A percentile compares a stretch with the other conserved stretches of the same genome.
These are phyloP conservation scores for Cylloceria caligata DNA, from an alignment of 2,888 invertebrate genomes.

Conservation along the genomic window DNA sequence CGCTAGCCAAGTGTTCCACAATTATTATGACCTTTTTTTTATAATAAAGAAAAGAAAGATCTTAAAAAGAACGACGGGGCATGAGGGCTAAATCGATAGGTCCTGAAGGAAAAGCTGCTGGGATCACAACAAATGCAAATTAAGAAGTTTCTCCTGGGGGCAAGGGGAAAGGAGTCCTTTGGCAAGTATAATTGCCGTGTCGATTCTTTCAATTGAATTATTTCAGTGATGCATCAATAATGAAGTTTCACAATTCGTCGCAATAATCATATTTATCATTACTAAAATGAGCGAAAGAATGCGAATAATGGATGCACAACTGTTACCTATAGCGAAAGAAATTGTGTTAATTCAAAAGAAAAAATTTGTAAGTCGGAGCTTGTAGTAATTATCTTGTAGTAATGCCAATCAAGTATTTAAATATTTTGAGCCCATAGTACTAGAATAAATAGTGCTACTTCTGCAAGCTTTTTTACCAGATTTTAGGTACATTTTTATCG, in stretches of 20 bases:
- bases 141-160: not conserved
- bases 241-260: conserved; percentile 6
- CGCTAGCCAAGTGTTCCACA: conserved; percentile 13
- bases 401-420: too few species aligned
- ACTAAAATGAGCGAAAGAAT: not conserved
- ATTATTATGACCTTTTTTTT: conserved; percentile 12
- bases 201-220: not conserved
- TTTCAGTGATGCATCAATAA: not conserved
- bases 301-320: too few species aligned
- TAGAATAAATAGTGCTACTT: too few species aligned
- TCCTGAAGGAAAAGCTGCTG: not conserved
- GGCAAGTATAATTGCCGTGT: not conserved
- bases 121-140: conserved; percentile 28
- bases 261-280: conserved; percentile 1
- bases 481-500: too few species aligned
- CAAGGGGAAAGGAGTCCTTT: not conserved
- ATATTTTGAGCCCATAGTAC: too few species aligned
- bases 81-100: not conserved
- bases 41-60: conserved; percentile 12
- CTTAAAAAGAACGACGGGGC: not conserved
- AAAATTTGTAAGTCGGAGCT: too few species aligned
- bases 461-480: too few species aligned
- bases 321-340: not conserved
- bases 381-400: too few species aligned
- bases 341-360: not conserved